Conservation (phyloP, 1,140 invertebrate genomes). For the Macrocentrus cingulum region DNA sequence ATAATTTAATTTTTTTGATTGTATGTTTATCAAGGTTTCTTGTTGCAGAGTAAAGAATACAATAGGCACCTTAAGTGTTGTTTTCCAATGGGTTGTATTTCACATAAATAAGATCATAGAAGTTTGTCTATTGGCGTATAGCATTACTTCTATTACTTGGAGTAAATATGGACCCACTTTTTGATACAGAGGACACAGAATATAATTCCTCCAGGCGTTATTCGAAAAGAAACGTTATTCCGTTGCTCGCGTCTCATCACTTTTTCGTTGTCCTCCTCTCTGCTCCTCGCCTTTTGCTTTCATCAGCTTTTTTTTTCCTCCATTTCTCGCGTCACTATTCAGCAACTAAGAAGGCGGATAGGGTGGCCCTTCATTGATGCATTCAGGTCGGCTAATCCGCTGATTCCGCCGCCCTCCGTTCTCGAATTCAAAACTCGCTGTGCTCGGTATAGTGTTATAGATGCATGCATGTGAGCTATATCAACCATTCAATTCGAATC, state of each 20-base stretch:
- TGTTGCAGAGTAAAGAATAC: neutral
- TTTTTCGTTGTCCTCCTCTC: neutral
- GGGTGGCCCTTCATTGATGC: slow-evolving; percentile 31
- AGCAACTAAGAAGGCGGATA: slow-evolving; percentile 28
- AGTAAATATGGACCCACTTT: slow-evolving; percentile 22
- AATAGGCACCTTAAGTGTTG: slow-evolving; percentile 5
- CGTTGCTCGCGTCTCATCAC: neutral
- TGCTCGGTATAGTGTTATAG: neutral
- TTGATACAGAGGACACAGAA: neutral
- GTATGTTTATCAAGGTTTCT: neutral
- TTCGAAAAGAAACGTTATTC: slow-evolving; percentile 12
- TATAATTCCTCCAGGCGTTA: slow-evolving; percentile 9
- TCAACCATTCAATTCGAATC: slow-evolving; percentile 41
- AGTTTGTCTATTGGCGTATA: slow-evolving; percentile 17
- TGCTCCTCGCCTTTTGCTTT: slow-evolving; percentile 6
- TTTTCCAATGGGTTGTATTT: slow-evolving; percentile 18
- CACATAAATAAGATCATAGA: slow-evolving; percentile 18
- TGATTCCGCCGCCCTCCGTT: slow-evolving; percentile 40
- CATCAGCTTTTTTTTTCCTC: neutral
- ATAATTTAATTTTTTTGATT: too few species aligned
- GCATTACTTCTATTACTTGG: slow-evolving; percentile 23
- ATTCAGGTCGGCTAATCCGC: slow-evolving; percentile 46
- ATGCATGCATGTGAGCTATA: slow-evolving; percentile 1
- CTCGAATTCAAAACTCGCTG: slow-evolving; percentile 34
- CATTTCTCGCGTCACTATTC: slow-evolving; percentile 21